Evolutionary conservation across 2,797 vertebrate species (phyloP).

Genomic region (Molossus alvarezi): DNA sequence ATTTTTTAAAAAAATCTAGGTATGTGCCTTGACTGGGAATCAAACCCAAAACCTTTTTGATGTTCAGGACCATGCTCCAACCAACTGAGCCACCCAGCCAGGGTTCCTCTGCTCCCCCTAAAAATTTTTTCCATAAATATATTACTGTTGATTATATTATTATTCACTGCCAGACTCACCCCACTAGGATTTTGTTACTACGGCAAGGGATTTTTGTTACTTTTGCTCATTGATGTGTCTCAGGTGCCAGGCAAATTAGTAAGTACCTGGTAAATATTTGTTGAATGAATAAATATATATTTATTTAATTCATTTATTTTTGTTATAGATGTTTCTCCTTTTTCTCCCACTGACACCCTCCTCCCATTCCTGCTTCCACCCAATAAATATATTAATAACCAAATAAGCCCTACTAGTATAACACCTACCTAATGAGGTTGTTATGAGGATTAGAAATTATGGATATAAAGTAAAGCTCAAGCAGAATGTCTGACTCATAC

Average conservation of each 20-base stretch:
- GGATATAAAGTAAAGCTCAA: constrained; percentile 42
- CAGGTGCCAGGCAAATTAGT: background rate
- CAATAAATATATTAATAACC: constrained; percentile 15
- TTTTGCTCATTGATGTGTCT: constrained; percentile 25
- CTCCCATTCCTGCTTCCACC: too few relatives aligned
- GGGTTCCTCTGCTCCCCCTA: background rate
- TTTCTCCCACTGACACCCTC: too few relatives aligned
- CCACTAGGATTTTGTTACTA: too few relatives aligned
- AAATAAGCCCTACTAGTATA: background rate
- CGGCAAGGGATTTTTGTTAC: background rate
- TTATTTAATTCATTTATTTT: too few relatives aligned
- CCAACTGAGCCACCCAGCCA: too few relatives aligned
- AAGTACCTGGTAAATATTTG: constrained; percentile 10
- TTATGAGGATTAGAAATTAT: constrained; percentile 45
- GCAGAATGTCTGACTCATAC: constrained; percentile 12
- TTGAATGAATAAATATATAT: background rate
- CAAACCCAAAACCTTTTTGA: too few relatives aligned
- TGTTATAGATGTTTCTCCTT: too few relatives aligned
- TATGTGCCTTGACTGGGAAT: too few relatives aligned
- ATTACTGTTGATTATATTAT: constrained; percentile 19
- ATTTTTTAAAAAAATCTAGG: too few relatives aligned
- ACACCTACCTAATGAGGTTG: background rate
- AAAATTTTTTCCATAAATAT: background rate
- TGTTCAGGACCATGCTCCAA: too few relatives aligned
- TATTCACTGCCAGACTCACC: background rate